Conservation (phyloP, 1,140 invertebrate species). For the Bombus haemorrhoidalis region DNA sequence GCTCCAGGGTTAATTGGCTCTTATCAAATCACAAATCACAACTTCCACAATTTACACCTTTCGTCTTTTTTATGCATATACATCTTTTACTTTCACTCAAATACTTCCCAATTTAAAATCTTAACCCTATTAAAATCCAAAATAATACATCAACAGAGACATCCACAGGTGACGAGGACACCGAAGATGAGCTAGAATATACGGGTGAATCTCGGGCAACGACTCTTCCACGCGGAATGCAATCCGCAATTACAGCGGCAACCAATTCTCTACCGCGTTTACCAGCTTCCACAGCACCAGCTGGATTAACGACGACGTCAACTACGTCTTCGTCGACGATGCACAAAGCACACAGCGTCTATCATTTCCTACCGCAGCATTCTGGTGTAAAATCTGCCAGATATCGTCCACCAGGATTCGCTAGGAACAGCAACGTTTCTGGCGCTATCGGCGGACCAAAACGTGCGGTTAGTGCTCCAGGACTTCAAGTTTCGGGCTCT, state of each 20-base stretch:
- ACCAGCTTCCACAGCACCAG: conserved; percentile 84
- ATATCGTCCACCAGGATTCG: conserved; percentile 92
- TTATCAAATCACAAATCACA: background rate
- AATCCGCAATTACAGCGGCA: conserved; percentile 83
- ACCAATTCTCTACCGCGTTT: conserved; percentile 90
- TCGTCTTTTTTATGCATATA: too few species aligned
- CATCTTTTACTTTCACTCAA: background rate
- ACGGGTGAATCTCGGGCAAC: conserved; percentile 82
- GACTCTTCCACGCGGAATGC: conserved; percentile 86
- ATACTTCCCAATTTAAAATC: background rate
- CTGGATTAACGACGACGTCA: conserved; percentile 78
- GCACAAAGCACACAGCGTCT: conserved; percentile 87
- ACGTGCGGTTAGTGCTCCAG: conserved; percentile 88
- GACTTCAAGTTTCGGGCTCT: conserved; percentile 84
- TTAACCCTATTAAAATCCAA: too few species aligned
- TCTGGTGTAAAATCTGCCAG: conserved; percentile 91
- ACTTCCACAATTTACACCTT: background rate
- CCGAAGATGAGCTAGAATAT: conserved; percentile 83
- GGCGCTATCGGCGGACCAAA: conserved; percentile 83
- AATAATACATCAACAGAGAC: conserved; percentile 68
- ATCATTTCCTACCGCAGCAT: conserved; percentile 84
- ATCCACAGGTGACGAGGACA: conserved; percentile 87
- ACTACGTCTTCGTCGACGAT: conserved; percentile 84
- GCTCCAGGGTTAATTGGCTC: too few species aligned
- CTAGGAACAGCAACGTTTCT: conserved; percentile 75